phyloP scores from a whole-genome alignment of 2,888 invertebrate species.

The Sericinus montela region DNA sequence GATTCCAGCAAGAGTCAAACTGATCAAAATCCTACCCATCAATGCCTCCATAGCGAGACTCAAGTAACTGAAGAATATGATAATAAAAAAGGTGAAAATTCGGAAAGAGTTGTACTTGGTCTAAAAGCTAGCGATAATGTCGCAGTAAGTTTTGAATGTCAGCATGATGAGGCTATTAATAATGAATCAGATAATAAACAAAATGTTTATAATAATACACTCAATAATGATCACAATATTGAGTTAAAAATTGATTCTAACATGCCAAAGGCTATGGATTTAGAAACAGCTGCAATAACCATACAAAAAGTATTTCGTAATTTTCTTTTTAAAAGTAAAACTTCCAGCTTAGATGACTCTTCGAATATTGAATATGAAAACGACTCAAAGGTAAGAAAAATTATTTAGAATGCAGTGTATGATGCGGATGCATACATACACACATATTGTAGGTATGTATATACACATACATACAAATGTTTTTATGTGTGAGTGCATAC shows the following conservation, averaged over 20 bases:
- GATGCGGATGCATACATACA: not conserved
- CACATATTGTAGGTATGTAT: too few relatives aligned
- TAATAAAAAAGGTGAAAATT: not conserved
- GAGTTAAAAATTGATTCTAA: constrained; percentile 10
- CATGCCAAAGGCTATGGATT: constrained; percentile 49
- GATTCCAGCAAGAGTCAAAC: not conserved
- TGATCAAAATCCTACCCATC: not conserved
- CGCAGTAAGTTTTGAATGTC: not conserved
- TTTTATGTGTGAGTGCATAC: too few relatives aligned
- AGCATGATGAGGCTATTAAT: not conserved
- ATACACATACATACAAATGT: too few relatives aligned
- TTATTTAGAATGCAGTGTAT: too few relatives aligned
- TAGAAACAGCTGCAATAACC: constrained; percentile 76
- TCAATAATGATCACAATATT: not conserved
- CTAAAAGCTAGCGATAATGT: not conserved
- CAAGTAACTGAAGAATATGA: not conserved
- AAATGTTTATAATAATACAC: not conserved
- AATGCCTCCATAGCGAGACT: not conserved
- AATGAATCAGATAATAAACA: not conserved
- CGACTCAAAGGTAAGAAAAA: constrained; percentile 23
- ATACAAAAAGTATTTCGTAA: constrained; percentile 78
- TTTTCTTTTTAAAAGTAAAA: constrained; percentile 67
- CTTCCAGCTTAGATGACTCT: constrained; percentile 60
- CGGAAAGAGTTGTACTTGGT: not conserved
- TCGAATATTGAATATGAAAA: constrained; percentile 42